A percentile compares a stretch with the other conserved stretches of the same genome.
Evolutionary conservation across 2,888 invertebrate species (phyloP).

Genomic region (Noctuana brunneofusca): DNA sequence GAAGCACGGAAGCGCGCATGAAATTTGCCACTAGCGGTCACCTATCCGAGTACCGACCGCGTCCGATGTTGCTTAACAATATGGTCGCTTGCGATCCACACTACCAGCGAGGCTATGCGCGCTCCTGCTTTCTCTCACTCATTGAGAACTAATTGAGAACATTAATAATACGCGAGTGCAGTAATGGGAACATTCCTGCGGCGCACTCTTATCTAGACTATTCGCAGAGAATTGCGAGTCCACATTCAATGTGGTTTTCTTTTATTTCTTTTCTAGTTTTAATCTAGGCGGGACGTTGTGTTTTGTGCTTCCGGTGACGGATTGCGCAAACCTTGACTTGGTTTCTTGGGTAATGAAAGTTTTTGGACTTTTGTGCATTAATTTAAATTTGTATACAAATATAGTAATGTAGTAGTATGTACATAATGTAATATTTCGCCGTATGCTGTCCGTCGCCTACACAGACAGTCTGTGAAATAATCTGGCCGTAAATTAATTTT

Average conservation of each 20-base stretch:
- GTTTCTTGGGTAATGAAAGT: slow-evolving; percentile 28
- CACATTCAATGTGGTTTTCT: slow-evolving; percentile 16
- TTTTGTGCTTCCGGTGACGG: slow-evolving; percentile 25
- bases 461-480: too few relatives aligned
- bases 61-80: too few relatives aligned
- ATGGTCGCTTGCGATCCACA: too few relatives aligned
- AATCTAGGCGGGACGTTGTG: slow-evolving; percentile 28
- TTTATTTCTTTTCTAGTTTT: slow-evolving; percentile 30
- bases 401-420: too few relatives aligned
- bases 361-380: slow-evolving; percentile 11
- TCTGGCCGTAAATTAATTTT: too few relatives aligned
- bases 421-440: too few relatives aligned
- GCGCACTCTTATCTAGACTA: slow-evolving; percentile 16
- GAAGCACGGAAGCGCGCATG: too few relatives aligned
- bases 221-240: slow-evolving; percentile 17
- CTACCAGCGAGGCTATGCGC: too few relatives aligned
- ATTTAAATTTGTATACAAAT: slow-evolving; percentile 8
- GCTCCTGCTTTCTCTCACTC: too few relatives aligned
- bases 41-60: too few relatives aligned
- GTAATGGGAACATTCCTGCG: slow-evolving; percentile 15
- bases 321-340: slow-evolving; percentile 25
- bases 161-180: slow-evolving; percentile 4
- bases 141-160: neutral
- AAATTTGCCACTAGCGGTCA: too few relatives aligned
- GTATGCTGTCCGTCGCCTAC: too few relatives aligned